These are phyloP conservation scores for Lagorchestes hirsutus DNA, from an alignment of 2,797 vertebrate genomes.

Conservation along the genomic window DNA sequence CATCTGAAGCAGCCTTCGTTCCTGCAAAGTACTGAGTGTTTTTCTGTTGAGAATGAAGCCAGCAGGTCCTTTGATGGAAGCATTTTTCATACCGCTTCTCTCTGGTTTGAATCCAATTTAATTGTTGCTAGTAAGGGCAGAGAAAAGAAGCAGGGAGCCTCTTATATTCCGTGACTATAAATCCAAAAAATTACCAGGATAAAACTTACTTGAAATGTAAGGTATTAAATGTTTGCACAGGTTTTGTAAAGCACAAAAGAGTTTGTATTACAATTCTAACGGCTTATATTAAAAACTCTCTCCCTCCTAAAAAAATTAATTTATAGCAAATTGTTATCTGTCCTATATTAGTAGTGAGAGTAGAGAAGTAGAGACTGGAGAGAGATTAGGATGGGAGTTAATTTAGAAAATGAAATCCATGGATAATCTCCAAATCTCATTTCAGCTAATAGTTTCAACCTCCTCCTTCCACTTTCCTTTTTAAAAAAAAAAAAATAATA, in stretches of 20 bases:
- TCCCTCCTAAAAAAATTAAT: slow-evolving; percentile 21
- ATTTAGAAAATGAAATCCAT: not conserved
- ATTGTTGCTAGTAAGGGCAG: slow-evolving; percentile 2
- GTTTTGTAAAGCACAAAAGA: slow-evolving; percentile 50
- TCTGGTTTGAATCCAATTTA: slow-evolving; percentile 36
- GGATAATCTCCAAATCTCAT: slow-evolving; percentile 67
- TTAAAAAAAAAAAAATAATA: not conserved
- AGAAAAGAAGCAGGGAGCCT: not conserved
- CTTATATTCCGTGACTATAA: slow-evolving; percentile 33
- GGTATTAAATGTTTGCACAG: slow-evolving; percentile 1
- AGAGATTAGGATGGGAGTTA: not conserved
- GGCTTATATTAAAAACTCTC: slow-evolving; percentile 49
- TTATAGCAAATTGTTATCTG: slow-evolving; percentile 26
- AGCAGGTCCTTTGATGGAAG: not conserved
- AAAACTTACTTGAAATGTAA: slow-evolving; percentile 20
- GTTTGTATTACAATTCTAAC: slow-evolving; percentile 49
- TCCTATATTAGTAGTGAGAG: slow-evolving; percentile 55
- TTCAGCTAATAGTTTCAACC: slow-evolving; percentile 66
- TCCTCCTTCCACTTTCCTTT: slow-evolving; percentile 60
- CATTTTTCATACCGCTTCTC: slow-evolving; percentile 11
- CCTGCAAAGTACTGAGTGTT: not conserved
- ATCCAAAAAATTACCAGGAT: slow-evolving; percentile 10
- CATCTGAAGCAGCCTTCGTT: not conserved
- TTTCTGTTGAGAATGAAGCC: slow-evolving; percentile 3
- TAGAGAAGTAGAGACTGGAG: slow-evolving; percentile 40